phyloP scores from a whole-genome alignment of 2,797 vertebrate genomes.

The Bradypus variegatus region DNA sequence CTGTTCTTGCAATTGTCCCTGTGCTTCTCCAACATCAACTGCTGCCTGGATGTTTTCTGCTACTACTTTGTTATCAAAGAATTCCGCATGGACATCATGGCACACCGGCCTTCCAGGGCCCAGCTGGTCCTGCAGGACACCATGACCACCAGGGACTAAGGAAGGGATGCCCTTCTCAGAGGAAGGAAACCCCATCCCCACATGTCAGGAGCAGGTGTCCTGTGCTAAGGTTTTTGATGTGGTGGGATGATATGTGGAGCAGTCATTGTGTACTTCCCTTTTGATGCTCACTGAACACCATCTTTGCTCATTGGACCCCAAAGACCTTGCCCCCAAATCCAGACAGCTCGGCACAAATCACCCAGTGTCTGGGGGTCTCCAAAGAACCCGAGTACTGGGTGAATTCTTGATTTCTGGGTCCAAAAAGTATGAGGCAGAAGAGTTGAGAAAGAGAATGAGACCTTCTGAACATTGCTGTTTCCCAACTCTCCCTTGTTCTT shows the following conservation, averaged over 20 bases:
- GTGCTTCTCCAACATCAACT: conserved; percentile 87
- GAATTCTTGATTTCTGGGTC: neutral
- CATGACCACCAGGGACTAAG: neutral
- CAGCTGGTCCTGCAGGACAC: neutral
- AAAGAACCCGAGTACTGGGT: neutral
- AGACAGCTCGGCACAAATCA: neutral
- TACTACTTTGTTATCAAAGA: conserved; percentile 88
- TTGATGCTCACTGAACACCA: neutral
- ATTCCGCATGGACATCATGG: conserved; percentile 62
- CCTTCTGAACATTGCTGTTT: neutral
- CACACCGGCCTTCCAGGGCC: neutral
- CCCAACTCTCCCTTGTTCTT: neutral
- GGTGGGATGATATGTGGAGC: accelerated
- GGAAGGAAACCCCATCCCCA: neutral
- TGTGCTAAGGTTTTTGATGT: neutral
- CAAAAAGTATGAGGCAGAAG: neutral
- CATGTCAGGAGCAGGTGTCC: neutral
- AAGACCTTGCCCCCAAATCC: neutral
- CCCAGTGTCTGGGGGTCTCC: neutral
- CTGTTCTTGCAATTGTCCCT: conserved; percentile 84
- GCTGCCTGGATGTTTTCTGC: conserved; percentile 88
- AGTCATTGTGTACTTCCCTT: neutral
- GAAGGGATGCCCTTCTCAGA: neutral
- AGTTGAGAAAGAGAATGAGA: neutral
- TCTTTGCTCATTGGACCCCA: neutral